Evolutionary conservation across 2,888 invertebrate species (phyloP).

Genomic region (Tuberolachnus salignus): DNA sequence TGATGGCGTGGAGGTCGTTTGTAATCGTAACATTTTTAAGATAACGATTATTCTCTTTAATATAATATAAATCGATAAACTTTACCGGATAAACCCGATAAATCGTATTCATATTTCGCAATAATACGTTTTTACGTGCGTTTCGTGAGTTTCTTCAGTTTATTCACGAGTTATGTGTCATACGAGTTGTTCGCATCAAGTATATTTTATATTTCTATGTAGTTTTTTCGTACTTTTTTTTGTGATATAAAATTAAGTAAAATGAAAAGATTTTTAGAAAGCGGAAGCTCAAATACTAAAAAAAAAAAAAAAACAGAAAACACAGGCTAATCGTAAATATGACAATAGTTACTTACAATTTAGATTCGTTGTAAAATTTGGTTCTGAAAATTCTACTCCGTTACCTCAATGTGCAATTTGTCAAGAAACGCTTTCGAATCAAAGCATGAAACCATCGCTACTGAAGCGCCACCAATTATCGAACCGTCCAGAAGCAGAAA

Average conservation of each 20-base stretch:
- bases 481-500: conserved; percentile 58
- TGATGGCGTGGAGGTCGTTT: too few species aligned
- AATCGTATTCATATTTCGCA: background rate
- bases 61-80: too few species aligned
- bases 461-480: conserved; percentile 58
- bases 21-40: too few species aligned
- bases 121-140: background rate
- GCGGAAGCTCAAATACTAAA: conserved; percentile 24
- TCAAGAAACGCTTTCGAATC: conserved; percentile 58
- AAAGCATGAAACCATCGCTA: conserved; percentile 60
- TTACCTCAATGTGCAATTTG: conserved; percentile 59
- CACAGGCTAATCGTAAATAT: conserved; percentile 28
- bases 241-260: too few species aligned
- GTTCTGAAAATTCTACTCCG: conserved; percentile 58
- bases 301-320: conserved; percentile 43
- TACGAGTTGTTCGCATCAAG: background rate
- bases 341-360: conserved; percentile 21
- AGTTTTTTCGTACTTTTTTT: too few species aligned
- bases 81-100: too few species aligned
- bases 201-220: too few species aligned
- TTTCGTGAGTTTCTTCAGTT: conserved; percentile 19
- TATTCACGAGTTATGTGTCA: conserved; percentile 18
- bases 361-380: too few species aligned
- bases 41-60: too few species aligned
- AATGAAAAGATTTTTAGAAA: too few species aligned